Base-by-base conservation (phyloP, 2,888 invertebrate species). In the Drosophila setosimentum region DNA sequence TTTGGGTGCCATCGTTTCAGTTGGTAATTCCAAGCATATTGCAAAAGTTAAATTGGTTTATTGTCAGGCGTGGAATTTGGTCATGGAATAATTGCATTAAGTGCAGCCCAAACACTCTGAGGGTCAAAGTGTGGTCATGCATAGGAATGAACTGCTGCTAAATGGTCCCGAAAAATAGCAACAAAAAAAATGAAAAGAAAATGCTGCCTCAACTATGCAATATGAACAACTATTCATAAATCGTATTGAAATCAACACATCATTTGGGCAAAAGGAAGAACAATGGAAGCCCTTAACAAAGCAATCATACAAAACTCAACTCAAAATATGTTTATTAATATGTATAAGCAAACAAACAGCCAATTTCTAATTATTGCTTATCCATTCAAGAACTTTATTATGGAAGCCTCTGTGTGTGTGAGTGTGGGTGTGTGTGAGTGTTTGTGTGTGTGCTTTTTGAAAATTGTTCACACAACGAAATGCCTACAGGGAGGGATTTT, bases 31-130 rank as follows among this genome's bases (percentile, higher is more conserved):
- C 81, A 82, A 85, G 90, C 91, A 91, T 89, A 91, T 91, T 91
- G 91, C 89, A 73, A 89, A 91, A 90, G 91, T 91, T 91, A 89
- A 91, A 91, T 91, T 91, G 91, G 82, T 90, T 85, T 90, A 83
- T 82, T 82, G 83, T 83, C 78, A 76, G 78, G 58, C 65, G 59
- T 78, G 78, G 78, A 78, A 78, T 78, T 78, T 58, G 59, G 53
- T 54, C 78, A 76, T 59, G 51, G 62, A 78, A 87, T 89, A 78
- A 89, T 83, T 89, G 84, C 89, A 87, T 89, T 84, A 78, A 78
- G 71, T 83, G 78, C 78, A 75, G 48, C 18, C 55, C 48, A 45
- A 45, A 60, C 48, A 53, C 48, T 16, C 48, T 29, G n/a, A 29
- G 55, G 21, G n/a, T 54, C n/a, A 10, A 35, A 37, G 78, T 64